These are phyloP conservation scores for Aphelinus atriplicis DNA, from an alignment of 1,140 invertebrate genomes.

Conservation along the genomic window DNA sequence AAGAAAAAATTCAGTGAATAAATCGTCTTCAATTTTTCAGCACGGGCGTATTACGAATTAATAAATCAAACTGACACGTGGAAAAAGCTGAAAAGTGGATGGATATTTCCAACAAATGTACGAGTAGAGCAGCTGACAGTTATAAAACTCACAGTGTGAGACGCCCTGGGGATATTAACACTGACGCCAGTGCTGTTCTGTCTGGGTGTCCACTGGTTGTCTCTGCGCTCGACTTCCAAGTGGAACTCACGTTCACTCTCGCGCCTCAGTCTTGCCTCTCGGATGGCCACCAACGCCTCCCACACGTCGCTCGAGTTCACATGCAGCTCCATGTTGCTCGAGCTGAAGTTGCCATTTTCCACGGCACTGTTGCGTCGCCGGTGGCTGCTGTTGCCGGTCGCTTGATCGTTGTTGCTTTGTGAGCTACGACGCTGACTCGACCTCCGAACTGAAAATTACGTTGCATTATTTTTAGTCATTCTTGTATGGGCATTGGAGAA, in stretches of 20 bases:
- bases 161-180: constrained; percentile 52
- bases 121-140: too few species aligned
- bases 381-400: constrained; percentile 17
- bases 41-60: too few species aligned
- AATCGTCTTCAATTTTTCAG: too few species aligned
- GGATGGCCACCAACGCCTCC: constrained; percentile 74
- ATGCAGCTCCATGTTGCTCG: constrained; percentile 60
- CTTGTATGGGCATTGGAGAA: too few species aligned
- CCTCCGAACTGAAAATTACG: too few species aligned
- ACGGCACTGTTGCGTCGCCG: constrained; percentile 48
- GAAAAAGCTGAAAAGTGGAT: too few species aligned
- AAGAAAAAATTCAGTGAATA: too few species aligned
- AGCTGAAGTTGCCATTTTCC: constrained; percentile 51
- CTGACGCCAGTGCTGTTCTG: constrained; percentile 47
- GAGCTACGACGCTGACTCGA: constrained; percentile 21
- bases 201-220: constrained; percentile 39
- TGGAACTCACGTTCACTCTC: constrained; percentile 58
- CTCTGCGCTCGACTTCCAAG: constrained; percentile 27
- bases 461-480: too few species aligned
- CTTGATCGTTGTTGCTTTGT: constrained; percentile 1
- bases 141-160: constrained; percentile 50
- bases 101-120: too few species aligned
- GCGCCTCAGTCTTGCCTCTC: constrained; percentile 71
- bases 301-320: constrained; percentile 70
- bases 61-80: too few species aligned